Evolutionary conservation across 1,140 invertebrate genomes (phyloP).

Genomic region (Drosophila ficusphila): DNA sequence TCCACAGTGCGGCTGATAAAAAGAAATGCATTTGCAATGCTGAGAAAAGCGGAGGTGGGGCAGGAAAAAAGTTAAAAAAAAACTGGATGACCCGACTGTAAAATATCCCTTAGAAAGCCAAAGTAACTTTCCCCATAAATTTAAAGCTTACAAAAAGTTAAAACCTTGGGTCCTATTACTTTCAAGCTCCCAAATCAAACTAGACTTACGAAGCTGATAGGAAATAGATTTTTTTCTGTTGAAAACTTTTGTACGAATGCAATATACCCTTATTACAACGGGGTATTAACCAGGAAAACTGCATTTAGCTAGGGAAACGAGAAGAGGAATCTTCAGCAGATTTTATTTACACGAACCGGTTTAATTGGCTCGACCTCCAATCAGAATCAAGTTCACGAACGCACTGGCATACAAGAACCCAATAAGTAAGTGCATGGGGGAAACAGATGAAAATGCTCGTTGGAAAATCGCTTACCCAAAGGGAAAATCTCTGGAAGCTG

Average conservation of each 20-base stretch:
- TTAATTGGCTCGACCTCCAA: conserved; percentile 76
- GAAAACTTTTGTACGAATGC: too few species aligned
- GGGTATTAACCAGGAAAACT: neutral
- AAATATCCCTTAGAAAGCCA: too few species aligned
- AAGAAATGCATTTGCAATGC: conserved; percentile 47
- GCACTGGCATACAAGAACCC: conserved; percentile 21
- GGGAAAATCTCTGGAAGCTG: conserved; percentile 19
- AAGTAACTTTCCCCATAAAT: too few species aligned
- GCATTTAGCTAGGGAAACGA: conserved; percentile 12
- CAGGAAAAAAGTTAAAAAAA: too few species aligned
- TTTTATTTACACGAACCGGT: conserved; percentile 58
- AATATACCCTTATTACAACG: neutral
- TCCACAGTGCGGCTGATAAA: conserved; percentile 61
- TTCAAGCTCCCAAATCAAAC: too few species aligned
- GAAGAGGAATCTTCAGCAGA: conserved; percentile 21
- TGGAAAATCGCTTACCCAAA: conserved; percentile 25
- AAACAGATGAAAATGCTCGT: neutral
- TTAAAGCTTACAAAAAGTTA: too few species aligned
- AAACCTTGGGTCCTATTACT: too few species aligned
- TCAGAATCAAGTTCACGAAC: conserved; percentile 75
- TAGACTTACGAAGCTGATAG: neutral
- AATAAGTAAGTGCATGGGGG: conserved; percentile 16
- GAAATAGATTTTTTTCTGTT: neutral
- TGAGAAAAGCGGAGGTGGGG: neutral
- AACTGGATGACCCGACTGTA: neutral